Evolutionary conservation across 2,797 vertebrate species (phyloP).

Genomic region (Odontamblyopus lacepedii): DNA sequence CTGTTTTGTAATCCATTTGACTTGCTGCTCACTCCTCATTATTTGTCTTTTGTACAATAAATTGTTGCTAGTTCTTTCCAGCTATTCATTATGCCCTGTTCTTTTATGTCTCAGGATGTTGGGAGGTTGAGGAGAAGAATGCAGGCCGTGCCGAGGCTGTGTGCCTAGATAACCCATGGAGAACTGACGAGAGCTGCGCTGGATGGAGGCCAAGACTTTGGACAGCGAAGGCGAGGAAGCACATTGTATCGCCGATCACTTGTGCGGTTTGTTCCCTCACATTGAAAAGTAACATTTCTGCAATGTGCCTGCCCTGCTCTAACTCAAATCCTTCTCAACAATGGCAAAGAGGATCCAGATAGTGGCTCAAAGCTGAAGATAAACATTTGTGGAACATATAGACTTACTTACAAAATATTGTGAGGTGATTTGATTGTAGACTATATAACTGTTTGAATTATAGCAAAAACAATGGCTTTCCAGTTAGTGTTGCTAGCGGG

Average conservation of each 20-base stretch:
- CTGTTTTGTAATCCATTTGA: conserved; percentile 31
- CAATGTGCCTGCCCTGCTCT: conserved; percentile 49
- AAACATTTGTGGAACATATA: conserved; percentile 38
- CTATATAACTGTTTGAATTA: conserved; percentile 42
- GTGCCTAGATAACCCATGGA: conserved; percentile 67
- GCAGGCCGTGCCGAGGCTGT: conserved; percentile 56
- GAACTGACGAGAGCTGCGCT: conserved; percentile 59
- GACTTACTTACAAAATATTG: conserved; percentile 41
- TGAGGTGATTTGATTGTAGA: conserved; percentile 45
- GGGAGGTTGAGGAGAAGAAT: conserved; percentile 68
- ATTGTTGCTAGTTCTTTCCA: conserved; percentile 32
- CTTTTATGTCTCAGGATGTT: conserved; percentile 71
- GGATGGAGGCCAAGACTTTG: conserved; percentile 72
- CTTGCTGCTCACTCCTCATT: conserved; percentile 4
- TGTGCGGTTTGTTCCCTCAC: conserved; percentile 58
- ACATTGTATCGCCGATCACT: conserved; percentile 55
- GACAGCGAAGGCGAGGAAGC: conserved; percentile 73
- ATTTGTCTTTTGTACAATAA: conserved; percentile 23
- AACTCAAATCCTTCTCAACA: conserved; percentile 63
- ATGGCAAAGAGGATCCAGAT: conserved; percentile 70
- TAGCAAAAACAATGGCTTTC: conserved; percentile 63
- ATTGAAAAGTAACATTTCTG: conserved; percentile 52
- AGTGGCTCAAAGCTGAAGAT: conserved; percentile 66
- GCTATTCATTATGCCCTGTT: conserved; percentile 51
- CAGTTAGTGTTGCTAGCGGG: conserved; percentile 61